Percentiles rank a stretch among this genome's conserved stretches.
Conservation (phyloP, 2,797 vertebrate genomes). For the Acipenser transmontanus region DNA sequence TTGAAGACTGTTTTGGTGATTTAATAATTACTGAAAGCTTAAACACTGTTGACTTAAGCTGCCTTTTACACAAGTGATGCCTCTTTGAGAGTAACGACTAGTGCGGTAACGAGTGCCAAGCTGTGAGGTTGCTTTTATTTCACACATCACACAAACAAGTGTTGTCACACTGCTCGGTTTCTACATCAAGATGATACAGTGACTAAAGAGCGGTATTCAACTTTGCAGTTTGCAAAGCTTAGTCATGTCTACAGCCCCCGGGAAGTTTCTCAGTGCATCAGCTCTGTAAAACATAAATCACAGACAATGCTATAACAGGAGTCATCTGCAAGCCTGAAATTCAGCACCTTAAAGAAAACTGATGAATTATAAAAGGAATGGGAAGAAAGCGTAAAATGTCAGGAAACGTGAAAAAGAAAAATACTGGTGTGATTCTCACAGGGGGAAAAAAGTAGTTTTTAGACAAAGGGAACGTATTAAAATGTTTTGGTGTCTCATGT, state of each 20-base stretch:
- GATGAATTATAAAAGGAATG: neutral
- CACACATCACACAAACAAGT: neutral
- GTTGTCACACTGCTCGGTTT: neutral
- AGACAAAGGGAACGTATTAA: no score
- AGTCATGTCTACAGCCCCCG: slow-evolving; percentile 47
- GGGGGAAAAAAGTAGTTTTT: no score
- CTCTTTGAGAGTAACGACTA: neutral
- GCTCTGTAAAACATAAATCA: neutral
- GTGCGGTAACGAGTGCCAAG: neutral
- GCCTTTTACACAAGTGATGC: neutral
- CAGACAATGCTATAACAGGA: neutral
- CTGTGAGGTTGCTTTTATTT: neutral
- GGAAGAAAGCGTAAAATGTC: neutral
- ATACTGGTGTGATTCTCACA: neutral
- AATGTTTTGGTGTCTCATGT: no score
- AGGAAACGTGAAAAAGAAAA: neutral
- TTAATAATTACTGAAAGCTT: neutral
- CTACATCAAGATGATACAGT: neutral
- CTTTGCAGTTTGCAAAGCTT: slow-evolving; percentile 39
- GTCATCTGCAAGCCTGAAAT: neutral
- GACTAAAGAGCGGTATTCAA: slow-evolving; percentile 47
- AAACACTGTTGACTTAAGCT: neutral
- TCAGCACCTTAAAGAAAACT: neutral
- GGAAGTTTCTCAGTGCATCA: slow-evolving; percentile 38
- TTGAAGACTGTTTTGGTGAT: neutral